Evolutionary conservation across 35 echinoderm and acorn worm genomes (phyloP), one percentile per base, ranked within the genome.

Genomic region (Diadema setosum): DNA sequence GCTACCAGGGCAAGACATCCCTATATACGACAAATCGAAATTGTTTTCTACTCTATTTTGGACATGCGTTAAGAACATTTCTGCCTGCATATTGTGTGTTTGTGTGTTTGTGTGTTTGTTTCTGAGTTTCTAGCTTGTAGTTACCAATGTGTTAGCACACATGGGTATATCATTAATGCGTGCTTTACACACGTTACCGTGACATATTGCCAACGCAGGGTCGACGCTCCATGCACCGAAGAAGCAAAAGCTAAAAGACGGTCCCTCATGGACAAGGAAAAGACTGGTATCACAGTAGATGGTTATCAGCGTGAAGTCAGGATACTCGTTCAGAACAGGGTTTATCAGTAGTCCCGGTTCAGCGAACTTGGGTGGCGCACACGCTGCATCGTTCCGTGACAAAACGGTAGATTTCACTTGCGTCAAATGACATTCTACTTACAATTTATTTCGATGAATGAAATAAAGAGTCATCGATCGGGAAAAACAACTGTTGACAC

Each of bases 221-320:
- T 78, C 73, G 8, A 24, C 73, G 1, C 24, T 41, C 73, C 73
- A 78, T n/a, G 44, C 33, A n/a, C 39, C 73, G 2, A 36, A 78
- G 27, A 78, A 35, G 44, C 73, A 78, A 21, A 78, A 78, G n/a
- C 73, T 78, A n/a, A 42, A 78, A 5, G 35, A 6, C 27, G 73
- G 73, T 20, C 73, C 73, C 39, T 78, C 73, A 44, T 78, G 73
- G 24, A 78, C n/a, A n/a, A 78, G 73, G 39, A 35, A 41, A 4
- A 78, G 73, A 44, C 36, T 78, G 14, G 73, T 34, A 41, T 78
- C 73, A 78, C 73, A 78, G 23, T 78, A 78, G n/a, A 78, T 26
- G 7, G 44, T 44, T 16, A 78, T 44, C 11, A 78, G 36, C 39
- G 27, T 16, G 27, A 78, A 35, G 5, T 78, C 73, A 21, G 1